Evolutionary conservation across 1,140 invertebrate species (phyloP).

Genomic region (Euglossa dilemma): DNA sequence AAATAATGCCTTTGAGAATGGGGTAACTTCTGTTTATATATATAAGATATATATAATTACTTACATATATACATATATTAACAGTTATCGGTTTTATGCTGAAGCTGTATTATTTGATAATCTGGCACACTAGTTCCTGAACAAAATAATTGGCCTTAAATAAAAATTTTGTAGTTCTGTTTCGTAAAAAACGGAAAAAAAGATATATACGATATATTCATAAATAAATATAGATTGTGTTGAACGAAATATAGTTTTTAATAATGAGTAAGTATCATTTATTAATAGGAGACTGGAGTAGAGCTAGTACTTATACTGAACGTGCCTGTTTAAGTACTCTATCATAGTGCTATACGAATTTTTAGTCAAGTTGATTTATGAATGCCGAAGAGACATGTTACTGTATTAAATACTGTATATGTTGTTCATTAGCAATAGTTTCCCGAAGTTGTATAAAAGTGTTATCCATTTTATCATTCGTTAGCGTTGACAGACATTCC

Average conservation of each 20-base stretch:
- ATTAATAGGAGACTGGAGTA: constrained; percentile 59
- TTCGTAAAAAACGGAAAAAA: not conserved
- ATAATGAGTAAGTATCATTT: constrained; percentile 36
- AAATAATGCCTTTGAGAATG: constrained; percentile 14
- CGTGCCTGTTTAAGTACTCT: constrained; percentile 61
- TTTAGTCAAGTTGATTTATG: constrained; percentile 35
- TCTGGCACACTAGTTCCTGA: constrained; percentile 50
- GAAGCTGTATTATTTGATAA: constrained; percentile 45
- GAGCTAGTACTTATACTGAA: constrained; percentile 62
- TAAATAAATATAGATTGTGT: constrained; percentile 42
- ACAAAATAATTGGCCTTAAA: constrained; percentile 50
- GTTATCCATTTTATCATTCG: constrained; percentile 39
- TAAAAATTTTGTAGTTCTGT: constrained; percentile 39
- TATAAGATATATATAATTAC: not conserved
- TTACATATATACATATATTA: constrained; percentile 2
- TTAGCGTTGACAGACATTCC: constrained; percentile 58
- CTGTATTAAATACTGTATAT: constrained; percentile 14
- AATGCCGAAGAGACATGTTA: constrained; percentile 17
- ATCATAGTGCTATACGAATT: constrained; percentile 19
- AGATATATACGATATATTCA: constrained; percentile 20
- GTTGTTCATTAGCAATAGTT: constrained; percentile 22
- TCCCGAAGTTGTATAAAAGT: constrained; percentile 26
- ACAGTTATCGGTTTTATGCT: constrained; percentile 32
- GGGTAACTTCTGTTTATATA: constrained; percentile 19
- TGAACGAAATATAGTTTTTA: constrained; percentile 40